Percentiles rank a stretch among this genome's conserved stretches.
Evolutionary conservation across 2,113 vertebrate species (phyloP).

Genomic region (Sapayoa aenigma): DNA sequence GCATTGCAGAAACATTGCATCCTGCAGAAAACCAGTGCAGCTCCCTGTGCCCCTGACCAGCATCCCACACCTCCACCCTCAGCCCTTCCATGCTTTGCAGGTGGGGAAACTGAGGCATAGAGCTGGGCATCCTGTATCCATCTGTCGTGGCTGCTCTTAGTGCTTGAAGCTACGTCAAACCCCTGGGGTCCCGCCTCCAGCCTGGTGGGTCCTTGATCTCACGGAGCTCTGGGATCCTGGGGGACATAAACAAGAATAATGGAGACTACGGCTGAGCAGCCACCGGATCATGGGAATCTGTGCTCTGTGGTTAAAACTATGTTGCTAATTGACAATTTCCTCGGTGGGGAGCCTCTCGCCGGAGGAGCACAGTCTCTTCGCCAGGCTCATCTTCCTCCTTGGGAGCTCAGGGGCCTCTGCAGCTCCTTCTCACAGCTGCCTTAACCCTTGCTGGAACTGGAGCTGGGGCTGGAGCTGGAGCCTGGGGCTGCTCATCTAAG

Average conservation of each 20-base stretch:
- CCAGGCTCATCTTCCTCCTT: slow-evolving; percentile 13
- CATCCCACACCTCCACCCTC: not conserved
- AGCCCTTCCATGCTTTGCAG: not conserved
- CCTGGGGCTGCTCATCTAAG: not conserved
- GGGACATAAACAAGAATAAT: not conserved
- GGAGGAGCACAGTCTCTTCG: not conserved
- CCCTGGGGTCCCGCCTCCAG: not conserved
- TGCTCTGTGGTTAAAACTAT: not conserved
- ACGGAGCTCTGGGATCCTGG: not conserved
- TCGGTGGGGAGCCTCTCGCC: not conserved
- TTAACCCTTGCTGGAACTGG: slow-evolving; percentile 38
- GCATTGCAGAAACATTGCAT: not conserved
- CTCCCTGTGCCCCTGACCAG: not conserved
- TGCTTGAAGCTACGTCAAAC: not conserved
- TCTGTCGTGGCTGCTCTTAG: not conserved
- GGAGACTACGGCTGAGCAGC: not conserved
- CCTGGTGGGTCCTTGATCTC: not conserved
- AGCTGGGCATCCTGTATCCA: not conserved
- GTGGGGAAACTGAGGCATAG: not conserved
- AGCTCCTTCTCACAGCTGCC: not conserved
- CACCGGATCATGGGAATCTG: slow-evolving; percentile 30
- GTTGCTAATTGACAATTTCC: slow-evolving; percentile 30
- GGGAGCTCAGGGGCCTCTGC: not conserved
- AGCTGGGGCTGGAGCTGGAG: not conserved
- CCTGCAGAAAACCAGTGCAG: not conserved